These are phyloP conservation scores for Lycocerus yunnanus DNA, from an alignment of 2,888 invertebrate genomes.

Conservation along the genomic window DNA sequence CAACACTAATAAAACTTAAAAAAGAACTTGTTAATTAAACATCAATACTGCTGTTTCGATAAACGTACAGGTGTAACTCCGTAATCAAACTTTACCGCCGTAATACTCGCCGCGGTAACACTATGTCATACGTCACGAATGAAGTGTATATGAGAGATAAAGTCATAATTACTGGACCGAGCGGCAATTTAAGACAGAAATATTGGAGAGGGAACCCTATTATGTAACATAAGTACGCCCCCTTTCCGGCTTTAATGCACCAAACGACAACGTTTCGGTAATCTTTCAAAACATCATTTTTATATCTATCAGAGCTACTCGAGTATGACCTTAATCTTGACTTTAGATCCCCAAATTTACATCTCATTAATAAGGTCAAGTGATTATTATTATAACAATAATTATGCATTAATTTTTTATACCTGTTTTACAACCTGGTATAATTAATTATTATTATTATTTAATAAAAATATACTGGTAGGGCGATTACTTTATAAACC, in stretches of 20 bases:
- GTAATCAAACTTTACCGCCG: constrained; percentile 17
- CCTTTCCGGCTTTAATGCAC: constrained; percentile 26
- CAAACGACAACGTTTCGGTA: not conserved
- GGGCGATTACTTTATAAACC: not conserved
- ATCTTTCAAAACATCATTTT: not conserved
- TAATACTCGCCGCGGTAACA: constrained; percentile 14
- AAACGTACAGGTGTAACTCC: constrained; percentile 24
- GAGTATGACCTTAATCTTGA: not conserved
- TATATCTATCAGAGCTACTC: not conserved
- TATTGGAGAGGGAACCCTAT: constrained; percentile 27
- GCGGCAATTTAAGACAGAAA: constrained; percentile 33
- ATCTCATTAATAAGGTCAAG: constrained; percentile 1
- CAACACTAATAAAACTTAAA: not conserved
- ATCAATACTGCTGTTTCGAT: constrained; percentile 10
- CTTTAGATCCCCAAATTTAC: not conserved
- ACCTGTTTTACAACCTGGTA: not conserved
- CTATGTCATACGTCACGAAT: constrained; percentile 20
- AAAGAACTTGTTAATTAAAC: constrained; percentile 4
- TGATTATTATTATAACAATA: not conserved
- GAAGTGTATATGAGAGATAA: constrained; percentile 32
- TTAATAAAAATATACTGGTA: not conserved
- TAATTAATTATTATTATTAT: not conserved
- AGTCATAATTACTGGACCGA: constrained; percentile 34
- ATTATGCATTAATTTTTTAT: not conserved
- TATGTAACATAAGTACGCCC: constrained; percentile 29